These are phyloP conservation scores for Acanthurus tractus DNA, from an alignment of 2,797 vertebrate genomes.

Conservation along the genomic window DNA sequence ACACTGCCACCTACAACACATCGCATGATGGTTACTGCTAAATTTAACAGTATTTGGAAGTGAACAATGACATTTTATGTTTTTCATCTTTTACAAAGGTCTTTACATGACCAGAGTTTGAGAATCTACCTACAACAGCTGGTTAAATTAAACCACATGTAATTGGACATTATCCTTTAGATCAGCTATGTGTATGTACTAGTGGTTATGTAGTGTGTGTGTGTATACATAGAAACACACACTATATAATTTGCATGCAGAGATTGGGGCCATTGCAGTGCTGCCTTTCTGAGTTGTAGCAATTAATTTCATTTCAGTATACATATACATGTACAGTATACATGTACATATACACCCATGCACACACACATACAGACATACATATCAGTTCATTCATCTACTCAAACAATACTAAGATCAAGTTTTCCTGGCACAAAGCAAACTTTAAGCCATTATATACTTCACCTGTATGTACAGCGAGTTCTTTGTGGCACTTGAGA, in stretches of 20 bases:
- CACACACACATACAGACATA: too few species aligned
- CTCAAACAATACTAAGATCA: background rate
- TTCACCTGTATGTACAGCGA: slow-evolving; percentile 25
- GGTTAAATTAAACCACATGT: background rate
- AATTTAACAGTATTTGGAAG: background rate
- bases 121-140: background rate
- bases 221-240: too few species aligned
- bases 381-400: too few species aligned
- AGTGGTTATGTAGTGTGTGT: too few species aligned
- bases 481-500: slow-evolving; percentile 37
- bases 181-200: background rate
- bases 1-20: background rate
- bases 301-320: slow-evolving; percentile 35
- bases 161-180: background rate
- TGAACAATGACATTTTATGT: background rate
- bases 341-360: too few species aligned
- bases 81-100: background rate
- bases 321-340: too few species aligned
- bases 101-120: background rate
- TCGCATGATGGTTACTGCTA: background rate
- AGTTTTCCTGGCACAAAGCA: slow-evolving; percentile 2
- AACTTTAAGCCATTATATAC: slow-evolving; percentile 14
- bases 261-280: background rate
- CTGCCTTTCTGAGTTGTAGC: slow-evolving; percentile 17
- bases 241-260: slow-evolving; percentile 28